Percentiles rank a stretch among this genome's conserved stretches.
Conservation (phyloP, 2,888 invertebrate genomes). For the Phengaris arion region DNA sequence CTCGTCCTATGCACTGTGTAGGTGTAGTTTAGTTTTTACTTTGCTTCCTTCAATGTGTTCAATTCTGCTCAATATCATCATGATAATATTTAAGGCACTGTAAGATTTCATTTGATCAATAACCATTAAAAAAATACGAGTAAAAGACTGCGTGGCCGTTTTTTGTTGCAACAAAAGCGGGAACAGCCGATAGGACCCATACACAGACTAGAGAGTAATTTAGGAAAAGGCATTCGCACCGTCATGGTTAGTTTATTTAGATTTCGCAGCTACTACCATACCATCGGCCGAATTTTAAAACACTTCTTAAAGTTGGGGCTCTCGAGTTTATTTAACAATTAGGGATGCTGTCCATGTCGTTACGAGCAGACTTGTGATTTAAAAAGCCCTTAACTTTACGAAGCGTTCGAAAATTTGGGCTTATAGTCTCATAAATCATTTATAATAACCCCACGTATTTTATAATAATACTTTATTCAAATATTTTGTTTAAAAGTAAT, state of each 20-base stretch:
- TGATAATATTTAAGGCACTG: slow-evolving; percentile 34
- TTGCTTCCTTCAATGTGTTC: slow-evolving; percentile 74
- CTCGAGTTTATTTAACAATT: no score
- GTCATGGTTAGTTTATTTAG: neutral
- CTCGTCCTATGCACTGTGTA: slow-evolving; percentile 21
- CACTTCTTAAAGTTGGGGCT: no score
- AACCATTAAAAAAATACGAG: slow-evolving; percentile 18
- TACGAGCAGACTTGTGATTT: neutral
- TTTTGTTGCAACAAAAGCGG: slow-evolving; percentile 24
- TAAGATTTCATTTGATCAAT: slow-evolving; percentile 31
- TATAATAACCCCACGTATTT: neutral
- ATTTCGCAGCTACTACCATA: neutral
- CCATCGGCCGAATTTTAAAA: neutral
- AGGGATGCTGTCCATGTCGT: neutral
- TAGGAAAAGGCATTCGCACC: neutral
- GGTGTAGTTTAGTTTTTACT: slow-evolving; percentile 42
- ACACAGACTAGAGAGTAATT: neutral
- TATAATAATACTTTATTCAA: neutral
- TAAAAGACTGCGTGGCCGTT: slow-evolving; percentile 41
- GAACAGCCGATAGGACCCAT: neutral
- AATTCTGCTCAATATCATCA: slow-evolving; percentile 64
- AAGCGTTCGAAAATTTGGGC: neutral
- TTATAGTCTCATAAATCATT: neutral
- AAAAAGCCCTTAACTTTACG: neutral
- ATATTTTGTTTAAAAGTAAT: neutral